Evolutionary conservation across 1,140 invertebrate genomes (phyloP), one percentile per base, ranked within the genome.

Genomic region (Saccostrea glomerata): DNA sequence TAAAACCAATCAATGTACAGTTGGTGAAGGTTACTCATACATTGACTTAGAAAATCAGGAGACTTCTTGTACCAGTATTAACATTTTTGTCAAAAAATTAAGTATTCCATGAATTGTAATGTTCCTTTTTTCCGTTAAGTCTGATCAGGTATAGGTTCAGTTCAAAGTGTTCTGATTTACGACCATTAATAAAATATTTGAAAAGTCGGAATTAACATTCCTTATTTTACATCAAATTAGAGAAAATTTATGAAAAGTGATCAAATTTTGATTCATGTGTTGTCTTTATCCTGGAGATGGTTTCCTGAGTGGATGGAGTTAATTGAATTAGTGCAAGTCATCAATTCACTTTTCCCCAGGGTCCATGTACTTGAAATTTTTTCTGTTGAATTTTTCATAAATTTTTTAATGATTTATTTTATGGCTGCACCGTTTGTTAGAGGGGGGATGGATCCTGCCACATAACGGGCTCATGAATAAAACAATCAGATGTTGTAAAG

Each of bases 81-180:
- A 77, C 70, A 77, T 77, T 77, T n/a, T 77, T 77, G 70, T 77
- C 70, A 77, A 77, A 77, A 77, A 77, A 77, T 77, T 77, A 77
- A 25, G 25, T 30, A 77, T 77, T 77, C 70, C 70, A 77, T 77
- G 70, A 77, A 77, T 77, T 77, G 13, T 77, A 77, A 77, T 77
- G 70, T 77, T 77, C 25, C 70, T 30, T 4, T 77, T 30, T 77
- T 77, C 25, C 70, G 23, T 77, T 25, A 77, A 36, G 23, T 13
- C 25, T 30, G 70, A 77, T 77, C 70, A 77, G 25, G 70, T 77
- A 36, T 36, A 77, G 70, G 70, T 25, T 30, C 23, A 77, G 70
- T 77, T 77, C 70, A 77, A 77, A 30, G 25, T 77, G 15, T 77
- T 7, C 25, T 77, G 70, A 77, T 77, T 77, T 77, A 77, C 25